Percentiles rank a stretch among this genome's conserved stretches.
Conservation (phyloP, 2,113 vertebrate genomes). For the Gracilinanus agilis region DNA sequence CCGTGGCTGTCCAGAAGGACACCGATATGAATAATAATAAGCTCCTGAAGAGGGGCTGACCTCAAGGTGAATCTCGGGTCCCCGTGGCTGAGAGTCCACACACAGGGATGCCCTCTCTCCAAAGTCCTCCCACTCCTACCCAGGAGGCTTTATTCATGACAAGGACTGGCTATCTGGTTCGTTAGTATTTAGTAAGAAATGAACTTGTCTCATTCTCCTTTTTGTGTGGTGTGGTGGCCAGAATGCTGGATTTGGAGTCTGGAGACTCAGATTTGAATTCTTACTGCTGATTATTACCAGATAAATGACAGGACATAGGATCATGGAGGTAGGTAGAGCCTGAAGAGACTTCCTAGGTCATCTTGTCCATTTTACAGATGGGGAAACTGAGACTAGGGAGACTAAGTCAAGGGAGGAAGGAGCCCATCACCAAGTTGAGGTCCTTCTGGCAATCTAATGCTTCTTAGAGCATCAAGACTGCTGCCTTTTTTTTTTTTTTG, state of each 20-base stretch:
- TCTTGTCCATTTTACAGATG: background rate
- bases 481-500: conserved; percentile 26
- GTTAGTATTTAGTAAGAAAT: background rate
- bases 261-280: conserved; percentile 3
- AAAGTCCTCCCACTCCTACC: background rate
- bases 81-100: background rate
- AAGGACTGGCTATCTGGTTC: background rate
- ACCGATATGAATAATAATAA: conserved; percentile 63
- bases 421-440: conserved; percentile 19
- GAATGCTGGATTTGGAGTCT: background rate
- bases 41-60: conserved; percentile 29
- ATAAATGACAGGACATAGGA: background rate
- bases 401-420: conserved; percentile 35
- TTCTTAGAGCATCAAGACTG: conserved; percentile 56
- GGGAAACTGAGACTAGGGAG: conserved; percentile 50
- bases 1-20: conserved; percentile 53
- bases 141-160: background rate
- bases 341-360: background rate
- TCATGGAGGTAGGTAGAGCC: background rate
- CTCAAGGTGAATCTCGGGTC: conserved; percentile 20
- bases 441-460: conserved; percentile 48
- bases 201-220: background rate
- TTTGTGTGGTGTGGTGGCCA: background rate
- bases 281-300: background rate
- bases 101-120: background rate